phyloP scores from a whole-genome alignment of 2,888 invertebrate genomes.

The Patella pellucida region DNA sequence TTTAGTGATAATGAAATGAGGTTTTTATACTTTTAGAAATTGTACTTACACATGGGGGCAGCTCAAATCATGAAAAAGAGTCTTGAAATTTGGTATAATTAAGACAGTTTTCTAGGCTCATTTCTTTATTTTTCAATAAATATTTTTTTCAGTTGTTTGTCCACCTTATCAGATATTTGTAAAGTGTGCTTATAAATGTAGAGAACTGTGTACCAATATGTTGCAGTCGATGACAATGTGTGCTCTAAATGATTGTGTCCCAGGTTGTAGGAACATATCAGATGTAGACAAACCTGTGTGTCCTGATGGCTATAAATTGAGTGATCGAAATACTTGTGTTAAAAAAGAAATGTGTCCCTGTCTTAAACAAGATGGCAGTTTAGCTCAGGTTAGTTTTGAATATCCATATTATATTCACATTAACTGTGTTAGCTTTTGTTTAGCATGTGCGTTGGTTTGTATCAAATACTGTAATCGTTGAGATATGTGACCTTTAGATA shows the following conservation, averaged over 20 bases:
- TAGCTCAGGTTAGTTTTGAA: constrained; percentile 76
- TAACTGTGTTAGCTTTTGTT: too few species aligned
- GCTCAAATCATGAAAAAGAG: too few species aligned
- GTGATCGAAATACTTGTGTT: constrained; percentile 81
- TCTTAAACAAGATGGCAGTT: constrained; percentile 76
- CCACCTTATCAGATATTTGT: constrained; percentile 70
- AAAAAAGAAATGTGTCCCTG: constrained; percentile 83
- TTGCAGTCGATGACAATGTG: constrained; percentile 70
- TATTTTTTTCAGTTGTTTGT: constrained; percentile 33
- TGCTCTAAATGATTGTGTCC: constrained; percentile 59
- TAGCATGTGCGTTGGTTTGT: too few species aligned
- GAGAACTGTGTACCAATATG: constrained; percentile 80
- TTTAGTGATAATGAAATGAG: too few species aligned
- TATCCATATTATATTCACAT: too few species aligned
- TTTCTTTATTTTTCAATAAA: too few species aligned
- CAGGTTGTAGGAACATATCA: constrained; percentile 17
- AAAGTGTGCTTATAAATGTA: constrained; percentile 82
- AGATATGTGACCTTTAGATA: too few species aligned
- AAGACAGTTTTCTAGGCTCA: too few species aligned
- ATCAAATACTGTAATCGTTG: too few species aligned
- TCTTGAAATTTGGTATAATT: too few species aligned
- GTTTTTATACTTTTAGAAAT: too few species aligned
- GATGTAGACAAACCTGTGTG: constrained; percentile 53
- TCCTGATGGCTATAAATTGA: constrained; percentile 71
- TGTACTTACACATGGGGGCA: too few species aligned